Conservation (phyloP, 2,797 vertebrate species). For the Poliocrania exsul region DNA sequence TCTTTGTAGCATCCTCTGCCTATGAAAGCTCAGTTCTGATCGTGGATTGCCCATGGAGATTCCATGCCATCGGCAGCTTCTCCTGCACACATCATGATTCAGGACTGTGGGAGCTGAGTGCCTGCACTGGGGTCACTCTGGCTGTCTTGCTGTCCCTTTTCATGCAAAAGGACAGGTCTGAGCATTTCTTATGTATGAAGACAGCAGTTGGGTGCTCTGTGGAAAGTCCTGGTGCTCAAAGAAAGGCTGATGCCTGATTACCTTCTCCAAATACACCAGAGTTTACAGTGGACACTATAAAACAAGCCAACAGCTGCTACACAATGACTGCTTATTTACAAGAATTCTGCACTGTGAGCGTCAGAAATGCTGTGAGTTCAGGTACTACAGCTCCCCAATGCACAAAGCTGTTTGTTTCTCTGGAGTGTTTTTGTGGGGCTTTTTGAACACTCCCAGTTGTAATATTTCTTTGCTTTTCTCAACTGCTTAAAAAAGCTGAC, state of each 20-base stretch:
- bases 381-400: neutral
- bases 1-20: neutral
- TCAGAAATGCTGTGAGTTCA: neutral
- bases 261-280: neutral
- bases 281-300: neutral
- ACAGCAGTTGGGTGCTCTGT: neutral
- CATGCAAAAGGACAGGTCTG: neutral
- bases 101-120: neutral
- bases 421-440: neutral
- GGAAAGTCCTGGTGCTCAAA: neutral
- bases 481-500: neutral
- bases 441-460: neutral
- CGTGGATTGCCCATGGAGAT: neutral
- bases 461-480: neutral
- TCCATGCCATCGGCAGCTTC: neutral
- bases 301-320: neutral
- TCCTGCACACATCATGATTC: rapidly evolving
- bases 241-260: neutral
- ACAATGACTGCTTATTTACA: neutral
- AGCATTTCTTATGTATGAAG: neutral
- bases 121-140: neutral
- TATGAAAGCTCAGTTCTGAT: rapidly evolving
- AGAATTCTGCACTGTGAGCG: neutral
- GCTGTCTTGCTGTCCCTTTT: neutral
- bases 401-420: neutral